A percentile compares a stretch with the other conserved stretches of the same genome.
Evolutionary conservation across 2,888 invertebrate species (phyloP).

Genomic region (Tanytarsus gracilentus): DNA sequence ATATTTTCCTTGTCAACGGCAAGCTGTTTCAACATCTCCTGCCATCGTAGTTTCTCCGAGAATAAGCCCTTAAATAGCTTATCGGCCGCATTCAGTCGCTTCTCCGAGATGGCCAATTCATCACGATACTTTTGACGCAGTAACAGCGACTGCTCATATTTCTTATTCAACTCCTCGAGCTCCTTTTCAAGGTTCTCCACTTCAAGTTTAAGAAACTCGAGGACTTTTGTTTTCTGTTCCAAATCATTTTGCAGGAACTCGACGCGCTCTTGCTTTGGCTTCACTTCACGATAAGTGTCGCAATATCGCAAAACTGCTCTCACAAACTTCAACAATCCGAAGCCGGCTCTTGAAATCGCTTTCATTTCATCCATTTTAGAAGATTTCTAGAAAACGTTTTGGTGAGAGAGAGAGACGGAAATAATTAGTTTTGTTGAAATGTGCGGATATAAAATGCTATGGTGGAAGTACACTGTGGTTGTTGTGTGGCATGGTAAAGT

Average conservation of each 20-base stretch:
- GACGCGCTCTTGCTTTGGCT: conserved; percentile 76
- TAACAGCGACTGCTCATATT: conserved; percentile 68
- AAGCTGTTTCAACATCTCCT: conserved; percentile 59
- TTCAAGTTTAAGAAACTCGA: conserved; percentile 43
- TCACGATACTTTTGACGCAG: conserved; percentile 60
- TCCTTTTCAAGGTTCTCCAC: conserved; percentile 62
- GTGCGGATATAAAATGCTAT: no score
- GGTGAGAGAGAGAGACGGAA: not conserved
- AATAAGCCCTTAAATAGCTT: conserved; percentile 78
- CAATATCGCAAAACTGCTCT: conserved; percentile 84
- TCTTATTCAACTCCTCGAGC: conserved; percentile 57
- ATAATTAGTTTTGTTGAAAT: no score
- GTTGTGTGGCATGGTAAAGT: no score
- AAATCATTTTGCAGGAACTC: conserved; percentile 66
- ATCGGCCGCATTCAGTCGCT: conserved; percentile 72
- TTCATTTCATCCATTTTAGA: conserved; percentile 76
- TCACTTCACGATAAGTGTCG: conserved; percentile 74
- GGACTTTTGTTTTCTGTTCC: conserved; percentile 39
- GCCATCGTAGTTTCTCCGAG: conserved; percentile 77
- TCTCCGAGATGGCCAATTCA: conserved; percentile 72
- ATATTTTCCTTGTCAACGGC: conserved; percentile 62
- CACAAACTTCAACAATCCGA: conserved; percentile 75
- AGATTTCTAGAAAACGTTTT: conserved; percentile 35
- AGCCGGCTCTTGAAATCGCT: conserved; percentile 75
- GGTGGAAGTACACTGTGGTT: no score